These are phyloP conservation scores for Habropoda laboriosa DNA, from an alignment of 1,140 invertebrate species.

Conservation along the genomic window DNA sequence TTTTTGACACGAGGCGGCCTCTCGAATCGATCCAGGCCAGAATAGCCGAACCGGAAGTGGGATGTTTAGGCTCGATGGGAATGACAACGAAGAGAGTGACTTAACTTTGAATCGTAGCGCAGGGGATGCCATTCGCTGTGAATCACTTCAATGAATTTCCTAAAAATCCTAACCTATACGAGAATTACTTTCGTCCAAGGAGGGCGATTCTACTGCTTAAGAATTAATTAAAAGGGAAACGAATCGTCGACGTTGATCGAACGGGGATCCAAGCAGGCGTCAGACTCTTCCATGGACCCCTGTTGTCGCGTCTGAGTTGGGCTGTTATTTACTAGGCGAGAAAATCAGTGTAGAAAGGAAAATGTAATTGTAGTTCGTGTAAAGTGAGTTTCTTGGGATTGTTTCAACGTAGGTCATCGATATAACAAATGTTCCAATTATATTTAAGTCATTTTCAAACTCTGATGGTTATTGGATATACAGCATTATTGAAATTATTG, in stretches of 20 bases:
- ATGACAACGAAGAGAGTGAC: slow-evolving; percentile 43
- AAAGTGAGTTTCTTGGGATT: neutral
- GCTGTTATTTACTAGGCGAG: neutral
- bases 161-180: neutral
- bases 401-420: too few relatives aligned
- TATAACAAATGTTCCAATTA: too few relatives aligned
- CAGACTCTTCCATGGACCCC: neutral
- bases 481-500: too few relatives aligned
- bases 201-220: neutral
- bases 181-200: neutral
- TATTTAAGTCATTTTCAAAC: too few relatives aligned
- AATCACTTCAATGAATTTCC: slow-evolving; percentile 21
- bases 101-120: slow-evolving; percentile 43
- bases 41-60: slow-evolving; percentile 62
- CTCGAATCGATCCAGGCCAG: slow-evolving; percentile 50
- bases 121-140: neutral
- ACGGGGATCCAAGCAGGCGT: neutral
- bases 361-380: neutral
- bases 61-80: slow-evolving; percentile 50
- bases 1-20: slow-evolving; percentile 59
- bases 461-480: too few relatives aligned
- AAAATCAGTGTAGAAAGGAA: neutral
- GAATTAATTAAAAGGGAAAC: slow-evolving; percentile 10
- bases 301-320: neutral
- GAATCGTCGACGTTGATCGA: slow-evolving; percentile 24